Evolutionary conservation across 1,140 invertebrate species (phyloP).

Genomic region (Habropoda laboriosa): DNA sequence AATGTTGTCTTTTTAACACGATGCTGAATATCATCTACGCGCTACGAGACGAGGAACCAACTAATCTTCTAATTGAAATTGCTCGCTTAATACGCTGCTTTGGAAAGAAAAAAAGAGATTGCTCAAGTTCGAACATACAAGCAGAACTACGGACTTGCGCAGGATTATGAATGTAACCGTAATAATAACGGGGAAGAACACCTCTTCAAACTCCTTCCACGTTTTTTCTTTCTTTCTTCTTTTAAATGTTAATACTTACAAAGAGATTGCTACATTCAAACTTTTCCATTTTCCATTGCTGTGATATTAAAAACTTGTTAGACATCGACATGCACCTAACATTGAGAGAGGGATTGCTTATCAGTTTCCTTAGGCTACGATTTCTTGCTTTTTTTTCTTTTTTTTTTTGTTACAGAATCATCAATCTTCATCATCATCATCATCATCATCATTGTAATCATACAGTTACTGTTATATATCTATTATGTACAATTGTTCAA

Average conservation of each 20-base stretch:
- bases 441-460: constrained; percentile 23
- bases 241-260: constrained; percentile 50
- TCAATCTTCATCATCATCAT: constrained; percentile 22
- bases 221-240: background rate
- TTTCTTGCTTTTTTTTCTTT: constrained; percentile 31
- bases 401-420: constrained; percentile 53
- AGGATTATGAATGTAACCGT: constrained; percentile 46
- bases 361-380: constrained; percentile 53
- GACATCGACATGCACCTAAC: constrained; percentile 70
- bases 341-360: constrained; percentile 67
- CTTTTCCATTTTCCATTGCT: constrained; percentile 34
- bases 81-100: constrained; percentile 28
- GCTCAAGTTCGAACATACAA: constrained; percentile 47
- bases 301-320: constrained; percentile 66
- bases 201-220: background rate
- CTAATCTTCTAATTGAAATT: constrained; percentile 20
- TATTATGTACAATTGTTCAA: constrained; percentile 63
- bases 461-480: constrained; percentile 33
- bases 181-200: constrained; percentile 43
- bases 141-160: constrained; percentile 51
- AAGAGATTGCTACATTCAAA: constrained; percentile 55
- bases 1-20: constrained; percentile 29
- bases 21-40: constrained; percentile 27
- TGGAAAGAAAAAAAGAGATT: constrained; percentile 20
- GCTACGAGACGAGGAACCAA: constrained; percentile 56